Conservation (phyloP, 2,797 vertebrate genomes). For the Sebastes taczanowskii region DNA sequence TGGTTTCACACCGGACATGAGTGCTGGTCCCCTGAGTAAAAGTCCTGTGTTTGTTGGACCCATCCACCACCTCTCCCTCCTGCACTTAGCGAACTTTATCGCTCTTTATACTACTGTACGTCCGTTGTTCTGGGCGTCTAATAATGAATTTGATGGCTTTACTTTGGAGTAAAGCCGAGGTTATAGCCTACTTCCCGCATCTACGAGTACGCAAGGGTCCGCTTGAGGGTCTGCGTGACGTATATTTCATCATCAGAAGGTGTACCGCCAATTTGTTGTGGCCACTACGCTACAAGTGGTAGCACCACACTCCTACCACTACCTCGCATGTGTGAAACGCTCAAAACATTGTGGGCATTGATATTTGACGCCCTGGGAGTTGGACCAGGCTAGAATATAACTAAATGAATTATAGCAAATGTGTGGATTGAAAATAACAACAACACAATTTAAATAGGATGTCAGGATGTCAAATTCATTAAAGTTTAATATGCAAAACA, state of each 20-base stretch:
- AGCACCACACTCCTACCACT: not conserved
- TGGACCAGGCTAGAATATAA: not conserved
- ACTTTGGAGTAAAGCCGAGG: not conserved
- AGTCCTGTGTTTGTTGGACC: no score
- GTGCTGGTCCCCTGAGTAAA: no score
- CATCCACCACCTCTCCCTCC: no score
- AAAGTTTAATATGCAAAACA: not conserved
- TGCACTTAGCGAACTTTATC: no score
- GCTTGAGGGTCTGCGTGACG: not conserved
- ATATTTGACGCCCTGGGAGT: not conserved
- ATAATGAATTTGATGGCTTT: not conserved
- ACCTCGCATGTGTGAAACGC: not conserved
- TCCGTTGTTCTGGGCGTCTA: no score
- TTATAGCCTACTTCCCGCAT: not conserved
- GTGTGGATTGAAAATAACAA: not conserved
- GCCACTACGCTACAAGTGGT: not conserved
- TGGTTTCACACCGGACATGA: no score
- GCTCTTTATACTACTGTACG: no score
- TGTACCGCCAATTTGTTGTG: no score
- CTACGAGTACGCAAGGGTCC: not conserved
- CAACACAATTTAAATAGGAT: not conserved
- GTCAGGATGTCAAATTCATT: not conserved
- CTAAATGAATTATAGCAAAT: not conserved
- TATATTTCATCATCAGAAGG: not conserved
- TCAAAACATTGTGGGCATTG: not conserved